Percentiles rank a stretch among this genome's conserved stretches.
These are phyloP conservation scores for Pseudocheirus occidentalis DNA, from an alignment of 2,797 vertebrate species.

Conservation along the genomic window DNA sequence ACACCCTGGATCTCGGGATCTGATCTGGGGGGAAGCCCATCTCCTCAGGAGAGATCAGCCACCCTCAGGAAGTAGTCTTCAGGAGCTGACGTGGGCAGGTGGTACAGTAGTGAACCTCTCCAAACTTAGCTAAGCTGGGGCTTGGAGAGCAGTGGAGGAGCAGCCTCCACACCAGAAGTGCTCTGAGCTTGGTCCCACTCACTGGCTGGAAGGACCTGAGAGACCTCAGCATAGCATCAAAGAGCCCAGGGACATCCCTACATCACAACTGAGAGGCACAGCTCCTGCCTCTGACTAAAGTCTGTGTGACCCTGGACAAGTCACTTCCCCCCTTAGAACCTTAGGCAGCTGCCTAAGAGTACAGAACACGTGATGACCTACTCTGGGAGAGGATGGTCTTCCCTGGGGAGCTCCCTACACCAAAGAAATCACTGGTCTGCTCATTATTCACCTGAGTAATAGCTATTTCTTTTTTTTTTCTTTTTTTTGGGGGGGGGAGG, in stretches of 20 bases:
- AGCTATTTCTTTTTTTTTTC: too few species aligned
- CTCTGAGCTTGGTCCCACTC: not conserved
- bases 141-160: not conserved
- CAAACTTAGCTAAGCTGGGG: not conserved
- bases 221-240: fast-evolving
- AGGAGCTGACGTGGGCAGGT: not conserved
- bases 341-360: not conserved
- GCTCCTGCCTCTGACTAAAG: too few species aligned
- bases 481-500: too few species aligned
- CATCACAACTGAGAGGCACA: fast-evolving
- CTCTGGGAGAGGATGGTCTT: not conserved
- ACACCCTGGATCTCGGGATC: not conserved
- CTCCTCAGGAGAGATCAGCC: not conserved
- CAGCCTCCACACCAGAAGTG: not conserved
- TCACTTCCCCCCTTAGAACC: not conserved
- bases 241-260: not conserved
- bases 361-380: not conserved
- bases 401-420: not conserved
- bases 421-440: not conserved
- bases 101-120: not conserved
- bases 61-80: not conserved
- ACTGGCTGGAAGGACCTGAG: not conserved
- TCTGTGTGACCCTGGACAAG: not conserved
- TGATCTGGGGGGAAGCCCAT: not conserved
- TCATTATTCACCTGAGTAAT: not conserved